Base-by-base conservation (phyloP, 30 jellyfish, hydroid and myxozoan species). In the Turritopsis dohrnii region DNA sequence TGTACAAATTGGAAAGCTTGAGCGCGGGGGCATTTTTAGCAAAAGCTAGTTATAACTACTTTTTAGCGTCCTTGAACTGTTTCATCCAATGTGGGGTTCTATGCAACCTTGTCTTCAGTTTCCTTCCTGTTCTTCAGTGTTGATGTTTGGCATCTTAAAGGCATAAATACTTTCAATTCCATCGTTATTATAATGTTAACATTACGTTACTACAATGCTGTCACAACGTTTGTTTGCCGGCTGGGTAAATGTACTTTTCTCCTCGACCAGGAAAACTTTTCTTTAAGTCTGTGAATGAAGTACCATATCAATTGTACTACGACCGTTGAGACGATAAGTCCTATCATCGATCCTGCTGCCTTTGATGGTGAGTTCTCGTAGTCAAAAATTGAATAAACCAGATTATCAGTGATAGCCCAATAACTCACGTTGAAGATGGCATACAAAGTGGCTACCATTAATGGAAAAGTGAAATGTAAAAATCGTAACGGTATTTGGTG, bases 381-480 rank as follows among this genome's bases (percentile, higher is more conserved):
- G 21, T 75, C 83, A 16, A 75, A 21, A n/a, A 29, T 29, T 17
- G 28, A n/a, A 75, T 75, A 75, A 29, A 75, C 28, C 26, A 31
- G 69, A n/a, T 26, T 31, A 0, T 31, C 83, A 13, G 83, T 75
- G 20, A 31, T 31, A 18, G 19, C 83, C 83, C 83, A 75, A 31
- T 75, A 75, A 26, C 26, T 21, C 26, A 26, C 60, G 83, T 75
- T 75, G 20, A 75, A 75, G 8, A 75, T 1, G 17, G 60, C 28
- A 21, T 75, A 75, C 75, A 75, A 0, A 21, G 28, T 18, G 9
- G 69, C 52, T 26, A 75, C 60, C 17, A 75, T 25, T 22, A 75
- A 31, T 8, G 83, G 83, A 31, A n/a, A 75, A 0, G 41, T 29
- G 41, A 75, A 75, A 29, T 75, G 83, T n/a, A 75, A 31, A 75